Conservation (phyloP, 2,797 vertebrate genomes). For the Melanogrammus aeglefinus region DNA sequence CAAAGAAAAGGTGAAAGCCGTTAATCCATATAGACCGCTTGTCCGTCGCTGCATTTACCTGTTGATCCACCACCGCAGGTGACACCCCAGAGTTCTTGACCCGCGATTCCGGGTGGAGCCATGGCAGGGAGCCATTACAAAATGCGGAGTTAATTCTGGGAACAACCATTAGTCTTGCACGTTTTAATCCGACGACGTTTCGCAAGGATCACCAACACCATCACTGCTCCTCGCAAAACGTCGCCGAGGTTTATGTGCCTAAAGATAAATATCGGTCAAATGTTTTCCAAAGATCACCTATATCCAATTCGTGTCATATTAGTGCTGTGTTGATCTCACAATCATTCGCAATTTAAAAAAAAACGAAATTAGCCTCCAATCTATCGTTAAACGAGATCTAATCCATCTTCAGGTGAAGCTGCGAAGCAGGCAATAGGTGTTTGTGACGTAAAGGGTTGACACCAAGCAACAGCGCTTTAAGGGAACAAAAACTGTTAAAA, state of each 20-base stretch:
- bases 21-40: too few relatives aligned
- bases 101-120: constrained; percentile 47
- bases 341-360: too few relatives aligned
- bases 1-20: neutral
- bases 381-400: neutral
- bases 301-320: neutral
- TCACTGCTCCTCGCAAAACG: neutral
- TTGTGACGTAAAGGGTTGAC: constrained; percentile 15
- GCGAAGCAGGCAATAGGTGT: neutral
- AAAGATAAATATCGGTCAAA: constrained; percentile 62
- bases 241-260: constrained; percentile 56
- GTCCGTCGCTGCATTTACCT: constrained; percentile 39
- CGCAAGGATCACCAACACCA: neutral
- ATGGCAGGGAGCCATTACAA: constrained; percentile 58
- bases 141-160: constrained; percentile 10
- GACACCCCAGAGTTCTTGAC: constrained; percentile 36
- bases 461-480: constrained; percentile 45
- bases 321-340: too few relatives aligned
- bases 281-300: constrained; percentile 34
- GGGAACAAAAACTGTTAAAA: too few relatives aligned
- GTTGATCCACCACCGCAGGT: constrained; percentile 23
- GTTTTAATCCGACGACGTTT: neutral
- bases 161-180: constrained; percentile 40
- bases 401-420: neutral
- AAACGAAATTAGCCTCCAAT: neutral